Base-by-base conservation (phyloP, 1,140 invertebrate genomes). In the Cotesia vestalis region DNA sequence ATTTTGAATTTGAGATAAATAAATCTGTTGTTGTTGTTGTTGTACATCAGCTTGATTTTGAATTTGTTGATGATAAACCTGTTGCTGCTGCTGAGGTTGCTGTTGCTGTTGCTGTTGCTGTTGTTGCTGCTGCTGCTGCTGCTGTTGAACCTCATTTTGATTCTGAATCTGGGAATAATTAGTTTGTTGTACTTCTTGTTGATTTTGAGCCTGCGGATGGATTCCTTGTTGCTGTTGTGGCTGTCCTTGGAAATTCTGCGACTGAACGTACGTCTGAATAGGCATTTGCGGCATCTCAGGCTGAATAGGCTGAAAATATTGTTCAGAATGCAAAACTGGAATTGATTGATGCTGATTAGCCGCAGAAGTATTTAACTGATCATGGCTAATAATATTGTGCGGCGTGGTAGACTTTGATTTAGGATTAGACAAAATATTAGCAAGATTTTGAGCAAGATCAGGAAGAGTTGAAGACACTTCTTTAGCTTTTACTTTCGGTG, bases 361-460 rank as follows among this genome's bases (percentile, higher is more conserved):
- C 55, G 66, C 63, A 46, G 66, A 53, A 51, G 55, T 9, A 52
- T 73, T 78, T 8, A 71, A 61, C 73, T 72, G 34, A 69, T 68
- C 82, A 5, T 84, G 83, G 4, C 46, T 76, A 34, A 77, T 77
- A 40, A 78, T 35, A n/a, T 70, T 57, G 66, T 82, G 78, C 17
- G 80, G 78, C 6, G 84, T 84, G 4, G 73, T 73, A 6, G 83
- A 80, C 67, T 86, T 87, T 3, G 84, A 81, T 73, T 87, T 87
- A 0, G 86, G 85, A 77, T 87, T 86, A 0, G 86, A 87, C 6
- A 87, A 69, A 73, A 87, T 87, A 68, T 87, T 86, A 0, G 86
- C 86, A 14, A 87, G 73, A 78, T 87, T 87, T 72, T 87, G 84
- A 4, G 84, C 86, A 0, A 87, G 74, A 72, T 87, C 86, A 17